Evolutionary conservation across 2,888 invertebrate species (phyloP).

Genomic region (Cetonia aurata): DNA sequence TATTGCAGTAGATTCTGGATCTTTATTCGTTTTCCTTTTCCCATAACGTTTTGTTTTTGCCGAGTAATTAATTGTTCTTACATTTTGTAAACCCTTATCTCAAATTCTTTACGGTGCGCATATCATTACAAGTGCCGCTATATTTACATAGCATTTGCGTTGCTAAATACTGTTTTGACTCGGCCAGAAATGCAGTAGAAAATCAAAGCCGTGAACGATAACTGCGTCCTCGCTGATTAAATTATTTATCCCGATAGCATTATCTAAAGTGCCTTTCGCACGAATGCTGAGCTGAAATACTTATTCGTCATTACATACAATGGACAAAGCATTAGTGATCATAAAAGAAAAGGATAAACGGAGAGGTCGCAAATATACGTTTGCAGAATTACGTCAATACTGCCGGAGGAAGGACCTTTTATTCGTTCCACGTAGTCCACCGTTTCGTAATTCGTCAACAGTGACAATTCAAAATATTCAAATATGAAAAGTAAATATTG

Average conservation of each 20-base stretch:
- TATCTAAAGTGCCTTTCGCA: constrained; percentile 28
- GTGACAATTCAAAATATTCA: constrained; percentile 6
- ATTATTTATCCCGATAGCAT: constrained; percentile 28
- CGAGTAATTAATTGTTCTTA: too few relatives aligned
- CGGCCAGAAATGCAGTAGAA: constrained; percentile 7
- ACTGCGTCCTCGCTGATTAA: constrained; percentile 29
- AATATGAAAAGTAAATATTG: constrained; percentile 27
- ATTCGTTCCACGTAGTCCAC: constrained; percentile 5
- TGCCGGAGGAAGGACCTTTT: background rate
- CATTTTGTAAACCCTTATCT: background rate
- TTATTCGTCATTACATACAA: constrained; percentile 23
- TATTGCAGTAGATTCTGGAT: too few relatives aligned
- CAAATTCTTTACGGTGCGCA: constrained; percentile 1
- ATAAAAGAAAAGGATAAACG: constrained; percentile 12
- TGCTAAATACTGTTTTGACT: background rate
- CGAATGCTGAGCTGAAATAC: constrained; percentile 30
- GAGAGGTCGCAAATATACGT: background rate
- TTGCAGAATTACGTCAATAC: constrained; percentile 1
- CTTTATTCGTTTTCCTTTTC: too few relatives aligned
- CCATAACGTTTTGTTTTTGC: too few relatives aligned
- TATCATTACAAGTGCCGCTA: background rate
- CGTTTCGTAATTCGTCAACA: constrained; percentile 15
- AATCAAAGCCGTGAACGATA: constrained; percentile 19
- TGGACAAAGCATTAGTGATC: constrained; percentile 11
- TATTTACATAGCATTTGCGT: too few relatives aligned